Evolutionary conservation across 2,113 vertebrate genomes (phyloP).

Genomic region (Seriola dumerili): DNA sequence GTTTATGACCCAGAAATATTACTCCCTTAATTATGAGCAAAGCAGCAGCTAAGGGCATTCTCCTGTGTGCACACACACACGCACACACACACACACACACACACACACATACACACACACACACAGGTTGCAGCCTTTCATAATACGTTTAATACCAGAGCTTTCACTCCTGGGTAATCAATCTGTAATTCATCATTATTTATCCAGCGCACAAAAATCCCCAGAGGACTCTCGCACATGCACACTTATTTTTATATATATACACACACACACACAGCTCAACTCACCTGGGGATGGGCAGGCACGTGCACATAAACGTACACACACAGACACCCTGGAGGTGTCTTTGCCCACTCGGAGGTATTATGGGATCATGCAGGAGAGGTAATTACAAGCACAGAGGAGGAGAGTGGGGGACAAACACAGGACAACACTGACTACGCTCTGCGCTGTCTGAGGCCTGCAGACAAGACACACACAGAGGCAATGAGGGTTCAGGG

Average conservation of each 20-base stretch:
- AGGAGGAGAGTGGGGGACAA: conserved; percentile 47
- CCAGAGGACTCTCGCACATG: conserved; percentile 52
- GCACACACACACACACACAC: conserved; percentile 16
- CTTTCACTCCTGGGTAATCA: conserved; percentile 82
- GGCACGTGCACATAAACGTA: not conserved
- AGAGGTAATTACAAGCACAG: conserved; percentile 76
- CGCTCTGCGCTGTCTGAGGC: not conserved
- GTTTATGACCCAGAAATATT: conserved; percentile 72
- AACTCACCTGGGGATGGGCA: no score
- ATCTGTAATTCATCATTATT: conserved; percentile 82
- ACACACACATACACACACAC: not conserved
- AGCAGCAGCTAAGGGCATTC: conserved; percentile 47
- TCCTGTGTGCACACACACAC: conserved; percentile 16
- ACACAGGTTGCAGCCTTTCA: conserved; percentile 66
- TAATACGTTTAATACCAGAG: conserved; percentile 77
- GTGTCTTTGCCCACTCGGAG: conserved; percentile 66
- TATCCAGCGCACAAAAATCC: conserved; percentile 68
- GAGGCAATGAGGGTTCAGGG: conserved; percentile 19
- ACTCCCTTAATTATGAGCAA: conserved; percentile 69
- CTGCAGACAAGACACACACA: conserved; percentile 28
- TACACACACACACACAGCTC: conserved; percentile 23
- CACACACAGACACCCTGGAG: conserved; percentile 48
- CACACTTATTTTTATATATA: conserved; percentile 32
- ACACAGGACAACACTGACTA: conserved; percentile 44
- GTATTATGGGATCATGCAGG: conserved; percentile 69